These are phyloP conservation scores for Echeneis naucrates DNA, from an alignment of 2,797 vertebrate species.

Conservation along the genomic window DNA sequence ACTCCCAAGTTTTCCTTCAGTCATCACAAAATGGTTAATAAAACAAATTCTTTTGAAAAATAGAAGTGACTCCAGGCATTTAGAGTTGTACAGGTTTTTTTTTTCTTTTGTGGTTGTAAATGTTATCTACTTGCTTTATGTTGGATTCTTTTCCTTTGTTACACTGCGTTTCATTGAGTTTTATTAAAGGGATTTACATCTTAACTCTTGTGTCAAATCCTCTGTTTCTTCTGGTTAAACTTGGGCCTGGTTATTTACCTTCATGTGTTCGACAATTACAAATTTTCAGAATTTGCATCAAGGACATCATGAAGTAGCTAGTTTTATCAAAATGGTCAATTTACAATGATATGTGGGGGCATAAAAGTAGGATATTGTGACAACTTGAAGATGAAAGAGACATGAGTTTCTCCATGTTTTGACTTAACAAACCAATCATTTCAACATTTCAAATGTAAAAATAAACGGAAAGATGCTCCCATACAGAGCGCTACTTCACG, in stretches of 20 bases:
- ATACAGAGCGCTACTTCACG: neutral
- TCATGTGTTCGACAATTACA: neutral
- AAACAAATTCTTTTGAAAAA: conserved; percentile 67
- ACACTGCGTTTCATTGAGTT: conserved; percentile 88
- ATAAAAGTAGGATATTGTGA: neutral
- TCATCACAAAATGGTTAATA: conserved; percentile 72
- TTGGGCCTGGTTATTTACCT: neutral
- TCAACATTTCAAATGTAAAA: neutral
- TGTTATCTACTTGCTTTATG: conserved; percentile 88
- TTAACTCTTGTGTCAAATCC: conserved; percentile 56
- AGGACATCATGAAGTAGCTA: too few relatives aligned
- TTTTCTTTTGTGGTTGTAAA: conserved; percentile 93
- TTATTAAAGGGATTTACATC: conserved; percentile 94
- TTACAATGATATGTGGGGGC: neutral
- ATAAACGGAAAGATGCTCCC: neutral
- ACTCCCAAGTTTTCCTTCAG: conserved; percentile 51
- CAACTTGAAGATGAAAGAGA: neutral
- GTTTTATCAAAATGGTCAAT: too few relatives aligned
- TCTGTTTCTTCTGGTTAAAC: neutral
- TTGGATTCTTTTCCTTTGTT: conserved; percentile 87
- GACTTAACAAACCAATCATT: too few relatives aligned
- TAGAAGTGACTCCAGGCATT: conserved; percentile 85
- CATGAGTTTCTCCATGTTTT: neutral
- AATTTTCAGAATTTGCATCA: too few relatives aligned
- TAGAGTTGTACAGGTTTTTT: conserved; percentile 90